Conservation (phyloP, 2,113 vertebrate species). For the Percina caprodes region DNA sequence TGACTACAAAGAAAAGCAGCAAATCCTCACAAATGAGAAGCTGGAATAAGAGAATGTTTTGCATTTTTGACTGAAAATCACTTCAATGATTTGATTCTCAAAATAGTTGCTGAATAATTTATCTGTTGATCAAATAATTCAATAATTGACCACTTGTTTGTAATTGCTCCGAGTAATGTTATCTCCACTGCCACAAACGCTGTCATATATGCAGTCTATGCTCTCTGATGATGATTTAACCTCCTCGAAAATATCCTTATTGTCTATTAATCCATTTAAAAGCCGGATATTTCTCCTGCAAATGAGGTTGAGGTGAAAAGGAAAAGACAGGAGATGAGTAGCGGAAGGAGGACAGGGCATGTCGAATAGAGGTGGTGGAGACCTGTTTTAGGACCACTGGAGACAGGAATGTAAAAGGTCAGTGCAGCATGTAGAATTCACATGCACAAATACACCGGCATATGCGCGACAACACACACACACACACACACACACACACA, state of each 20-base stretch:
- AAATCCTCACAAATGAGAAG: neutral
- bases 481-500: constrained; percentile 34
- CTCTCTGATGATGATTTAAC: neutral
- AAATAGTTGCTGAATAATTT: neutral
- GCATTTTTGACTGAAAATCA: neutral
- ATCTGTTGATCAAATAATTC: neutral
- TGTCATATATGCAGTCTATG: neutral
- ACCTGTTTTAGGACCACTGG: constrained; percentile 43
- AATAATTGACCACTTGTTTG: neutral
- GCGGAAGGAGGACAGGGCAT: constrained; percentile 5
- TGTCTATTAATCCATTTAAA: neutral
- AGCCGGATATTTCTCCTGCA: neutral
- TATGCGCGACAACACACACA: constrained; percentile 37
- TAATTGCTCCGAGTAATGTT: too few species aligned
- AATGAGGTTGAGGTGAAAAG: constrained; percentile 10
- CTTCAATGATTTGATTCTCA: neutral
- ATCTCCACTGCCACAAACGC: neutral
- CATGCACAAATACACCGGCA: constrained; percentile 27
- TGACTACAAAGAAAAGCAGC: neutral
- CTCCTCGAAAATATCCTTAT: neutral
- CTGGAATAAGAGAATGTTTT: neutral
- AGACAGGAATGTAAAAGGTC: constrained; percentile 47
- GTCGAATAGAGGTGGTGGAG: constrained; percentile 20
- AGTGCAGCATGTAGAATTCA: constrained; percentile 43
- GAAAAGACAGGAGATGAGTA: neutral